Evolutionary conservation across 1,140 invertebrate species (phyloP).

Genomic region (Bombus affinis): DNA sequence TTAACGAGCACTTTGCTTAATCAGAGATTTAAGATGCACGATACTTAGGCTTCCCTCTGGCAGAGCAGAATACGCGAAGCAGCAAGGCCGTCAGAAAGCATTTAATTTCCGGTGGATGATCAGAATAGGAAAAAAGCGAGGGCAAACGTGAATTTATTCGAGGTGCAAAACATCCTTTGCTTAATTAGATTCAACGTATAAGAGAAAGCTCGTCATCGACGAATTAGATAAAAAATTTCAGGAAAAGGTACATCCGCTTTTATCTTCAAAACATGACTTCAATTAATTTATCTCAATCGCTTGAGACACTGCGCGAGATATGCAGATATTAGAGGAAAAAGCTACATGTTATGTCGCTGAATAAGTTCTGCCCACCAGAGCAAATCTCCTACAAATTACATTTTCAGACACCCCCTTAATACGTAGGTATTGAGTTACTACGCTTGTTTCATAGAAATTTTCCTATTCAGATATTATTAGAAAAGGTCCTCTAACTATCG

Average conservation of each 20-base stretch:
- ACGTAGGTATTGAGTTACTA: too few species aligned
- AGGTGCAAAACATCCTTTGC: not conserved
- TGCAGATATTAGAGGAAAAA: too few species aligned
- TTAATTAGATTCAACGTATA: constrained; percentile 12
- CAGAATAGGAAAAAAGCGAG: not conserved
- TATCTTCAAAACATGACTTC: not conserved
- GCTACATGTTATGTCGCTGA: not conserved
- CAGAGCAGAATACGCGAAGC: not conserved
- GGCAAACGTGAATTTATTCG: not conserved
- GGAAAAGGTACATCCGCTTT: too few species aligned
- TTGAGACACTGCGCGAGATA: not conserved
- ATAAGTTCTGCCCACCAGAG: not conserved
- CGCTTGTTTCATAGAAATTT: too few species aligned
- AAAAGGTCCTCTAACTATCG: too few species aligned
- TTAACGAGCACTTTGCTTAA: not conserved
- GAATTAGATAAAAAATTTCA: not conserved
- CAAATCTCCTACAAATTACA: not conserved
- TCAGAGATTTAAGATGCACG: not conserved
- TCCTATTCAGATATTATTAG: too few species aligned
- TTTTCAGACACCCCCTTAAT: too few species aligned
- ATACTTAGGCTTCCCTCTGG: too few species aligned
- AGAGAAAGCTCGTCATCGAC: not conserved
- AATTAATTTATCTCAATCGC: not conserved
- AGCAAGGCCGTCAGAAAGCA: constrained; percentile 6
- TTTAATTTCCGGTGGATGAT: constrained; percentile 38